Evolutionary conservation across 2,113 vertebrate species (phyloP), one percentile per base, ranked within the genome.

Genomic region (Oxyura jamaicensis): DNA sequence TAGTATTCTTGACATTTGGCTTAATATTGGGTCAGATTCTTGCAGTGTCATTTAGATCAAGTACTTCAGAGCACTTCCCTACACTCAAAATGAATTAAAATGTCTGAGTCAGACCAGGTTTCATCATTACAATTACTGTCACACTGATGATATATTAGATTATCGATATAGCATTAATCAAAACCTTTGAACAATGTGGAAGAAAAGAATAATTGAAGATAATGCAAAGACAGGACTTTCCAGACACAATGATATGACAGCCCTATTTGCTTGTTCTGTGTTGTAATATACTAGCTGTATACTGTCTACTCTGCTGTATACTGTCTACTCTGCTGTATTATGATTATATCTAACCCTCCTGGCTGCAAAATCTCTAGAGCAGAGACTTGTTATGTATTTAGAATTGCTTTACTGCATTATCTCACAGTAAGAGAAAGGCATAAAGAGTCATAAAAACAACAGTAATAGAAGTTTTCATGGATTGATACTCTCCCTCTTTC

Each of bases 11-110:
- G 14, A 69, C 48, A 67, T 75, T 90, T 3, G 0, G 33, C 87
- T 91, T 86, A 91, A 74, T 77, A 86, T 11, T 90, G 59, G 31
- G 78, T 88, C 35, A 95, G 26, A 66, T 94, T 79, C 66, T 67
- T 86, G 16, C 44, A 50, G 33, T 63, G 22, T 84, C 28, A 66
- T 93, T 95, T 82, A 73, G 36, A 68, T 42, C 42, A 33, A 92
- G 46, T 33, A 52, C 80, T 84, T 36, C 35, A 87, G 33, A 77
- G 31, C 41, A 59, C 19, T 56, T 92, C 22, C 12, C 20, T 86
- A 59, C 11, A 36, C 33, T 92, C 33, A 72, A 9, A 8, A 73
- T 55, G 22, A 90, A 91, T 74, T 86, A 78, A 90, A 88, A 59
- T 65, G 14, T 68, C 48, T 5, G 8, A 74, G 77, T n/a, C 18